Evolutionary conservation across 2,888 invertebrate genomes (phyloP), one percentile per base, ranked within the genome.

Genomic region (Stratiomys singularior): DNA sequence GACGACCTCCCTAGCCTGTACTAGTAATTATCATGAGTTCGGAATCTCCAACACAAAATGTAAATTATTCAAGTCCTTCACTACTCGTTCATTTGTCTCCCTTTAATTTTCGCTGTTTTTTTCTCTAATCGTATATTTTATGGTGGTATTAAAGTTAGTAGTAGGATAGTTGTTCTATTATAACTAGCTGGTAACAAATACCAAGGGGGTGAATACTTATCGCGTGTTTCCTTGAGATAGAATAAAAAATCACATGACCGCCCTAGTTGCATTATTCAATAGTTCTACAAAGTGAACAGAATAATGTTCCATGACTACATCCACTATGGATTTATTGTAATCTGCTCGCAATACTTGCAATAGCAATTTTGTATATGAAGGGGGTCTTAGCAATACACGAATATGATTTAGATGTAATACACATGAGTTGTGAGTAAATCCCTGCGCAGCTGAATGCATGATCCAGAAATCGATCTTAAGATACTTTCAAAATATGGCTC

Each of bases 21-120:
- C 37, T 52, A 63, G 56, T 66, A 63, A 72, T 56, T 76, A 77
- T 27, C 72, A 63, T 69, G 30, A 47, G 71, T 64, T 63, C 13
- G 37, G 25, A 66, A 78, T 78, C 76, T 76, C 47, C 46, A 78
- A 76, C 72, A 76, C 72, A 44, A 77, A n/a, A 23, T 76, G 72
- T 25, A 77, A 78, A 78, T 78, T 78, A 77, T 58, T 30, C 72
- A 37, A 4, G 58, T 2, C 25, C 37, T 37, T 37, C 9, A 13
- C 7, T 2, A 25, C 25, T 4, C 60, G 9, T 30, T 47, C 47
- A 1, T 25, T 23, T 25, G 5, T 69, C 25, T 69, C 67, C 60
- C 28, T 52, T 30, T 52, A 60, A 37, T 37, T 37, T 28, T 56
- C 76, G 28, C 30, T 67, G 37, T 56, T 77, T 78, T 66, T 63